Base-by-base conservation (phyloP, 2,888 invertebrate genomes). In the Tenthredo livida region DNA sequence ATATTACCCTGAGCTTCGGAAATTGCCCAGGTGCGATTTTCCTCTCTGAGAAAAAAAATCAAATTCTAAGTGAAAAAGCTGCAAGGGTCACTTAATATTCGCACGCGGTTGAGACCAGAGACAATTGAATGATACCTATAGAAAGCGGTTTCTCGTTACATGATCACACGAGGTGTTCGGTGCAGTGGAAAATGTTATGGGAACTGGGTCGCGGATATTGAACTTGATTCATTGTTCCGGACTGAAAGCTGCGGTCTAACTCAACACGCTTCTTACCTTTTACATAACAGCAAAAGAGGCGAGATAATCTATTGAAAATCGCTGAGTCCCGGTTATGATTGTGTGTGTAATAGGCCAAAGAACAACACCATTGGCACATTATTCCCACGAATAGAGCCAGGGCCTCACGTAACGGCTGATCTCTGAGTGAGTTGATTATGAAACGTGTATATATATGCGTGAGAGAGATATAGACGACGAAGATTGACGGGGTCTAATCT, bases 11-110 rank as follows among this genome's bases (percentile, higher is more conserved):
- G 95, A 33, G 96, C 96, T 86, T 90, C 93, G 85, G 93, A 90
- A 84, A 95, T 90, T 15, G 95, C 95, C 94, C 95, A 95, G 75
- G 92, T 91, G 87, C 94, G 94, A 89, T 95, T 95, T 85, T 94
- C 90, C 87, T 93, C 90, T 90, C 95, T 95, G 87, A 58, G 88
- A 89, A 85, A 89, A 89, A 85, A 84, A 80, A 82, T 1, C 75
- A 72, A 15, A 29, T 47, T 1, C 29, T 67, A 82, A 61, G 9
- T 61, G 10, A 61, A 25, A n/a, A 61, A 61, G 21, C 61, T 61
- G 21, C 58, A 58, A 15, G 12, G 12, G 33, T 15, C 2, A 50
- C 5, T 25, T 25, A 25, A 10, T 25, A 61, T 21, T 25, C 17
- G 17, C 21, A 9, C 58, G 7, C 1, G 21, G 25, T 58, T n/a